Percentiles rank a stretch among this genome's conserved stretches.
Evolutionary conservation across 2,888 invertebrate genomes (phyloP).

Genomic region (Ennomos erosarius): DNA sequence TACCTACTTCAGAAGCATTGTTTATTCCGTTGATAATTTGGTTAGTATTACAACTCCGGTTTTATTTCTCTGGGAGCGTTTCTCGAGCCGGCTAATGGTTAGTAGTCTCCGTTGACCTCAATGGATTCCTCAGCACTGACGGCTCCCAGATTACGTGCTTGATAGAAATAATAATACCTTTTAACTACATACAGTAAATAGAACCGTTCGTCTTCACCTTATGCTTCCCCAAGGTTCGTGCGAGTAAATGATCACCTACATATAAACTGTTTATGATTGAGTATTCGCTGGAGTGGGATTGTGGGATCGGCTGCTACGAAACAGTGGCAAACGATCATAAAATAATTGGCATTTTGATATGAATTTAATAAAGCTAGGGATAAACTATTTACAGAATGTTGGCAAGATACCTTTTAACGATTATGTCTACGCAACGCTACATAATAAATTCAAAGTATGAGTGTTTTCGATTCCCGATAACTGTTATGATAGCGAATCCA

Average conservation of each 20-base stretch:
- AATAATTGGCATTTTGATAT: conserved; percentile 19
- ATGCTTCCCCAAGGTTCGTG: conserved; percentile 15
- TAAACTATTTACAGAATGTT: conserved; percentile 8
- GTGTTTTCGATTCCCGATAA: conserved; percentile 22
- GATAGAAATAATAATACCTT: conserved; percentile 31
- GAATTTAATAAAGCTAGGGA: conserved; percentile 22
- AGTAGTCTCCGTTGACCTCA: conserved; percentile 14
- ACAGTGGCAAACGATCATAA: conserved; percentile 23
- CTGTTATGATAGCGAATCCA: conserved; percentile 28
- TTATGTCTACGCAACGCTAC: conserved; percentile 17
- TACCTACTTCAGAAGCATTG: conserved; percentile 6
- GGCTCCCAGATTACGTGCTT: conserved; percentile 24
- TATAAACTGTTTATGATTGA: conserved; percentile 29
- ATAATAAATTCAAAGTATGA: conserved; percentile 21
- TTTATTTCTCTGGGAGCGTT: conserved; percentile 15
- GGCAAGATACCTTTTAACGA: conserved; percentile 21
- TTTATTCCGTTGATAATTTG: conserved; percentile 21
- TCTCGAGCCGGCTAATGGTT: conserved; percentile 11
- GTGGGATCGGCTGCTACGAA: conserved; percentile 28
- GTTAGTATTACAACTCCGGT: conserved; percentile 9
- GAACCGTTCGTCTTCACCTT: conserved; percentile 22
- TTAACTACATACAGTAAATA: conserved; percentile 21
- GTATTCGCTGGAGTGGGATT: conserved; percentile 29
- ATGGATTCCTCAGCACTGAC: conserved; percentile 15
- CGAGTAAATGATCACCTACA: conserved; percentile 18